Evolutionary conservation across 2,888 invertebrate genomes (phyloP), one percentile per base, ranked within the genome.

Genomic region (Nasonia oneida): DNA sequence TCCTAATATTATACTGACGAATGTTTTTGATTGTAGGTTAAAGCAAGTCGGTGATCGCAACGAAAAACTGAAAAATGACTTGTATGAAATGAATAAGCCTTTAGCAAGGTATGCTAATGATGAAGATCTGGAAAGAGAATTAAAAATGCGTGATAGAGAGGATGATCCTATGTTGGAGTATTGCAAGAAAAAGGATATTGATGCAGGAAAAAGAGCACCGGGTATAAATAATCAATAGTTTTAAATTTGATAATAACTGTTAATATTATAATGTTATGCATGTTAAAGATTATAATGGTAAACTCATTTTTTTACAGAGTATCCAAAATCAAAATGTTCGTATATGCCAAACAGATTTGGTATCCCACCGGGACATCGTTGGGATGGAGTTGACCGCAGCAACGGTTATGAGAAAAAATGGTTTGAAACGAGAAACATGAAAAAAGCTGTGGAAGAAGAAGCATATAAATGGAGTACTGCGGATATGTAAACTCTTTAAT

Each of bases 381-480:
- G 99, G 99, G 99, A 99, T 92, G 99, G 99, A 0, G 99, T 99
- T 0, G 98, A 99, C 93, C 95, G 99, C 37, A 99, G 98, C 6
- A 99, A 97, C 93, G 99, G 99, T 0, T 99, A 98, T 92, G 99
- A 99, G 93, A 96, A 96, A 90, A 96, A 97, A 90, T 97, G 96
- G 95, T 98, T 98, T 91, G 96, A 96, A n/a, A 95, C 95, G 15
- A 95, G 96, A 88, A 98, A 96, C 92, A 95, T 96, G 37, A 95
- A 95, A 88, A 96, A 95, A 88, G 98, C 99, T 0, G 93, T 95
- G 0, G 96, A 96, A 89, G 97, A 98, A 90, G 98, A 98, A 91
- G 97, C 97, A 0, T 98, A 98, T 91, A 98, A 97, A 90, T 99
- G 99, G 97, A 98, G 98, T 91, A 97, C 96, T 0, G 97, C 98